Percentiles rank a stretch among this genome's conserved stretches.
These are phyloP conservation scores for Melospiza georgiana DNA, from an alignment of 2,113 vertebrate genomes.

Conservation along the genomic window DNA sequence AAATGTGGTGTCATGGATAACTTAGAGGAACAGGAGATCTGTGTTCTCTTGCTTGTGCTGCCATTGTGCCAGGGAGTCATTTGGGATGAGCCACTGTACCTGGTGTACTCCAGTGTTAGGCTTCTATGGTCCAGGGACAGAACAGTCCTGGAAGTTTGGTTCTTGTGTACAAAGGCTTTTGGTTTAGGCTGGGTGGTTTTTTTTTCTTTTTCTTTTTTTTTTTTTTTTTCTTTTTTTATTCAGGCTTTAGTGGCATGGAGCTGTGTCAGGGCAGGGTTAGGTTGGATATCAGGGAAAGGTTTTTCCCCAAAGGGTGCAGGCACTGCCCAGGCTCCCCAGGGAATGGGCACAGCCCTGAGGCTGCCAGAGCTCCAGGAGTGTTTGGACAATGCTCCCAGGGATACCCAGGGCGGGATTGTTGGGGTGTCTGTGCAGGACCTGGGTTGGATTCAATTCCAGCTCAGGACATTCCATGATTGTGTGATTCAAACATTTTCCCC, in stretches of 20 bases:
- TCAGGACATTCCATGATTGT: background rate
- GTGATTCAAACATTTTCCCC: background rate
- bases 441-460: background rate
- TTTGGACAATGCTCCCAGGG: accelerated
- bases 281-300: no score
- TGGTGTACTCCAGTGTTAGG: background rate
- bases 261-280: background rate
- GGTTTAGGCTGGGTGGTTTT: background rate
- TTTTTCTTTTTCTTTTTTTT: accelerated
- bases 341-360: accelerated
- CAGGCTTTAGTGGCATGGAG: background rate
- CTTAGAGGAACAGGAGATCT: background rate
- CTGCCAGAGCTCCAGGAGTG: background rate
- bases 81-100: background rate
- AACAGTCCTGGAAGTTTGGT: background rate
- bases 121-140: background rate
- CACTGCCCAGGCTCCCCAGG: background rate
- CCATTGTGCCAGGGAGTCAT: background rate
- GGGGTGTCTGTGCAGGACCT: background rate
- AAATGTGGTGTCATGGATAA: background rate
- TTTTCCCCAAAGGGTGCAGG: background rate
- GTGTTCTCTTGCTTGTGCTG: background rate
- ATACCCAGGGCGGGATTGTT: background rate
- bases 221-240: background rate
- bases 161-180: background rate